Base-by-base conservation (phyloP, 2,113 vertebrate genomes). In the Aix galericulata region DNA sequence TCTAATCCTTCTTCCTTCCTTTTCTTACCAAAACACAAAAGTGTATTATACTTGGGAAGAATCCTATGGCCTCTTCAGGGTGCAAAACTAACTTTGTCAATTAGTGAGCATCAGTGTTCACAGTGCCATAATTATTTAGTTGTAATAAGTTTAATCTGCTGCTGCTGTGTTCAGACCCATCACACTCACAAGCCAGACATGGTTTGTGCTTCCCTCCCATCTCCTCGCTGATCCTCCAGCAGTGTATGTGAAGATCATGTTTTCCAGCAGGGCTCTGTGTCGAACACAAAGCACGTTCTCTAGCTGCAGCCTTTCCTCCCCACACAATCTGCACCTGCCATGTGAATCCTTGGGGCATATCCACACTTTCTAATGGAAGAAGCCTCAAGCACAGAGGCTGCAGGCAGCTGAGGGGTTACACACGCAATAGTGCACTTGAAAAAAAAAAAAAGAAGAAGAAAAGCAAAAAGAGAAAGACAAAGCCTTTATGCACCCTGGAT, bases 21-120 rank as follows among this genome's bases (percentile, higher is more conserved):
- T 76, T 91, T 94, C 89, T 82, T 94, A 93, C 48, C 34, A 88
- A 95, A 74, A 79, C 66, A 71, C 59, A 82, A 88, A 95, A 97
- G 44, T 82, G 16, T 87, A 64, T 92, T 82, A 85, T 74, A 89
- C 75, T 96, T 53, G 89, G 71, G 48, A 94, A 88, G 85, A 94
- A 55, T 93, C 48, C 68, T 83, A 23, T 34, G 20, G 32, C 66
- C 58, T 94, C 88, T 94, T 95, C 60, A 67, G 75, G 53, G 53
- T 52, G 53, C 86, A 96, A 94, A 95, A 55, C 84, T 93, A 85
- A 89, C 14, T 52, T 93, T 71, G 86, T 40, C 48, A 88, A 26
- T 86, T 93, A 91, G 44, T 36, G 12, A 91, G 50, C n/a, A 58
- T 76, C 55, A 60, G 29, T 31, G 29, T 69, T 88, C 58, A 11